Conservation (phyloP, 2,888 invertebrate species). For the Chrysolina haemoptera region DNA sequence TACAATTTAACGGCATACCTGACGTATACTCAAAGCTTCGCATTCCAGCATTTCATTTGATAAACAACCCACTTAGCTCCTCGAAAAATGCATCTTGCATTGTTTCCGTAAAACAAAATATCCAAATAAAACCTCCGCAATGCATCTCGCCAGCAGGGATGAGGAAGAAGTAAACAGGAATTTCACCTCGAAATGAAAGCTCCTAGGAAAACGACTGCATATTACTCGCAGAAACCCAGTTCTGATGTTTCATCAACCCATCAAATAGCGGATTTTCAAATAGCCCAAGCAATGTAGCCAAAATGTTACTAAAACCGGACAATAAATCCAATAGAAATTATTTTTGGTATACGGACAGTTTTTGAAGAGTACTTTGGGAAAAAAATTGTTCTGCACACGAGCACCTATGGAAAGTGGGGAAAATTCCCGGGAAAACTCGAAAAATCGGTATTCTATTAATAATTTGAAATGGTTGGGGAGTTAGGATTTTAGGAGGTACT, state of each 20-base stretch:
- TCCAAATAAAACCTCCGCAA: constrained; percentile 4
- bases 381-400: too few relatives aligned
- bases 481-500: too few relatives aligned
- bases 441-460: too few relatives aligned
- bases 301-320: too few relatives aligned
- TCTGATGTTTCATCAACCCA: constrained; percentile 29
- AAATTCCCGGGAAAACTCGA: too few relatives aligned
- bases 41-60: not conserved
- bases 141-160: not conserved
- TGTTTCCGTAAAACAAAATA: constrained; percentile 16
- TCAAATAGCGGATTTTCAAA: constrained; percentile 13
- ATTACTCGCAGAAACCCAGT: constrained; percentile 17
- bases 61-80: not conserved
- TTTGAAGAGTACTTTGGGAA: too few relatives aligned
- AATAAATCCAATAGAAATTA: too few relatives aligned
- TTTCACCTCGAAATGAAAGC: constrained; percentile 3
- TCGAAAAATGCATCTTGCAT: constrained; percentile 12
- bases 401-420: too few relatives aligned
- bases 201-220: constrained; percentile 15
- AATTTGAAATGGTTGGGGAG: too few relatives aligned
- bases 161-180: constrained; percentile 7
- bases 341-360: too few relatives aligned
- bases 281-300: too few relatives aligned
- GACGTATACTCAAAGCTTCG: not conserved
- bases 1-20: too few relatives aligned